Evolutionary conservation across 2,113 vertebrate genomes (phyloP).

Genomic region (Hippocampus guttulatus): DNA sequence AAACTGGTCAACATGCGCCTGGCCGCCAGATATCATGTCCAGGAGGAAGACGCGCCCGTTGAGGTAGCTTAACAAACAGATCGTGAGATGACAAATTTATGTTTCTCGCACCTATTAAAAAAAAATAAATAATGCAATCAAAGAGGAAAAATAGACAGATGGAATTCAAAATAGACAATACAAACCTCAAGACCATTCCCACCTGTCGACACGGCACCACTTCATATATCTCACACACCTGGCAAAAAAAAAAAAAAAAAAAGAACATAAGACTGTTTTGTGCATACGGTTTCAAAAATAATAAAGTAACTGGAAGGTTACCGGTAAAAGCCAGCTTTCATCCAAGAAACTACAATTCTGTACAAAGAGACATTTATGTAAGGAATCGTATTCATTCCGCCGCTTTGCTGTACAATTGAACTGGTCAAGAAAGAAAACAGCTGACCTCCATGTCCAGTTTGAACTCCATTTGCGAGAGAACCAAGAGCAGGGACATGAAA

Average conservation of each 20-base stretch:
- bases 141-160: not conserved
- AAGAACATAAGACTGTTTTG: not conserved
- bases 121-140: not conserved
- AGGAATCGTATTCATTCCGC: not conserved
- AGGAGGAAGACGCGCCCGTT: slow-evolving; percentile 73
- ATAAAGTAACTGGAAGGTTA: slow-evolving; percentile 42
- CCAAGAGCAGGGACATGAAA: slow-evolving; percentile 75
- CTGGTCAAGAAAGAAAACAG: not conserved
- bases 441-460: slow-evolving; percentile 76
- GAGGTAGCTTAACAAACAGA: slow-evolving; percentile 66
- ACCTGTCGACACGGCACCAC: slow-evolving; percentile 72
- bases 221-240: slow-evolving; percentile 76
- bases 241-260: slow-evolving; percentile 36
- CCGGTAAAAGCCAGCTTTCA: slow-evolving; percentile 79
- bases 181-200: slow-evolving; percentile 75
- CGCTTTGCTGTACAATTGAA: not conserved
- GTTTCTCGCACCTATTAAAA: too few relatives aligned
- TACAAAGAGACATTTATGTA: slow-evolving; percentile 21
- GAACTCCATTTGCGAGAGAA: slow-evolving; percentile 77
- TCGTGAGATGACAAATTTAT: not conserved
- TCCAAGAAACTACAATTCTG: slow-evolving; percentile 84
- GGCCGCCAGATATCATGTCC: slow-evolving; percentile 67
- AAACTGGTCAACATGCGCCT: slow-evolving; percentile 72
- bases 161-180: not conserved
- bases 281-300: not conserved